Percentiles rank a stretch among this genome's conserved stretches.
phyloP scores from a whole-genome alignment of 2,797 vertebrate genomes.

The Oryzias dopingdopingensis region DNA sequence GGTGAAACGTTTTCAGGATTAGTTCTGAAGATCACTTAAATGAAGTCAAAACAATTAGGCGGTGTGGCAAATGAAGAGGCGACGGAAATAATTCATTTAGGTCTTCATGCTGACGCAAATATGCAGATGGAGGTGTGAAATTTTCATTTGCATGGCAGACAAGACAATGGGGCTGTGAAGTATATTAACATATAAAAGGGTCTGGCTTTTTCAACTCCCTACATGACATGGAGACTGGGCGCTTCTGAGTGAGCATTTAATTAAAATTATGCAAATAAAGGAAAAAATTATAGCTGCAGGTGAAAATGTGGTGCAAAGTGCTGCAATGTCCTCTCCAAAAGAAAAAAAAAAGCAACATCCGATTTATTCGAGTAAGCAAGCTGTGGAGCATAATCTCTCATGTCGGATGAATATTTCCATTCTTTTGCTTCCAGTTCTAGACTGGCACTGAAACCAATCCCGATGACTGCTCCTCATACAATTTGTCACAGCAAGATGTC shows the following conservation, averaged over 20 bases:
- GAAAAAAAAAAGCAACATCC: constrained; percentile 1
- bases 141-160: constrained; percentile 49
- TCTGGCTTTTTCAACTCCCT: constrained; percentile 49
- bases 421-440: constrained; percentile 30
- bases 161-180: constrained; percentile 46
- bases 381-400: constrained; percentile 4
- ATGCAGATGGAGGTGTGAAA: constrained; percentile 47
- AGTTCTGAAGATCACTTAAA: constrained; percentile 5
- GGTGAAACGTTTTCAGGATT: constrained; percentile 17
- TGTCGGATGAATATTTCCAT: constrained; percentile 25
- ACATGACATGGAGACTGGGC: constrained; percentile 52
- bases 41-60: constrained; percentile 16
- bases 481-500: constrained; percentile 45
- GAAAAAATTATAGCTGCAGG: constrained; percentile 42
- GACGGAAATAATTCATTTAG: constrained; percentile 45
- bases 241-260: constrained; percentile 57
- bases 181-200: constrained; percentile 68
- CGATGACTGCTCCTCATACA: constrained; percentile 24
- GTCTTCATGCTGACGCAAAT: constrained; percentile 27
- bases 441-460: constrained; percentile 13
- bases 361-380: constrained; percentile 4
- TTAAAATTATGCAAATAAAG: constrained; percentile 72
- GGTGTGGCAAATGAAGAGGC: constrained; percentile 19
- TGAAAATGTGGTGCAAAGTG: constrained; percentile 10
- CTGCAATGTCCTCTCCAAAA: neutral